Percentiles rank a stretch among this genome's conserved stretches.
Conservation (phyloP, 2,113 vertebrate species). For the Clarias macrocephalus region DNA sequence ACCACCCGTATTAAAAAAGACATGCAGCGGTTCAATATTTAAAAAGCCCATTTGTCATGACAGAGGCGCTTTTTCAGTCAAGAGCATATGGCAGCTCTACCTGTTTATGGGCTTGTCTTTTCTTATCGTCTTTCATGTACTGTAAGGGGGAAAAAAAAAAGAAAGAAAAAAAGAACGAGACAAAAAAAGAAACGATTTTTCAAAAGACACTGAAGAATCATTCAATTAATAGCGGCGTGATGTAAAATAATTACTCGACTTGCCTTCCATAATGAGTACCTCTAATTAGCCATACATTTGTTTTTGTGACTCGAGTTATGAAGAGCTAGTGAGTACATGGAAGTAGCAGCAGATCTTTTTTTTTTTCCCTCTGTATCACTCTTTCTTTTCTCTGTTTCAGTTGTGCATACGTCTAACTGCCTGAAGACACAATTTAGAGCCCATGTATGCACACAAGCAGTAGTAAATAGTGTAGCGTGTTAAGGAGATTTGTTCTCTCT, state of each 20-base stretch:
- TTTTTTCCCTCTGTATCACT: not conserved
- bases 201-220: conserved; percentile 89
- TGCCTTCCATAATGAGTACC: conserved; percentile 96
- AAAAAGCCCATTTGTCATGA: conserved; percentile 75
- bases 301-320: conserved; percentile 93
- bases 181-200: conserved; percentile 60
- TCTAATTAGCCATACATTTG: conserved; percentile 99
- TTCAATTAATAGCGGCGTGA: conserved; percentile 99
- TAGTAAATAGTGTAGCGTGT: conserved; percentile 92
- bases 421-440: conserved; percentile 91
- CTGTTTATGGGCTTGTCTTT: conserved; percentile 64
- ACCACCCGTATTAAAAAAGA: conserved; percentile 71
- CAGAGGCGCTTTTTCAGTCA: conserved; percentile 72
- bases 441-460: conserved; percentile 91
- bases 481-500: conserved; percentile 87
- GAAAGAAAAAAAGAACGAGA: not conserved
- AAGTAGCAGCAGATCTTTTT: conserved; percentile 78
- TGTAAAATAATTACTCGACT: conserved; percentile 96
- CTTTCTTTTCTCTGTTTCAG: conserved; percentile 34
- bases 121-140: conserved; percentile 64
- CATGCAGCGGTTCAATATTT: conserved; percentile 73
- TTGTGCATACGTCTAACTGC: conserved; percentile 78
- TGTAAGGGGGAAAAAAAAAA: conserved; percentile 29
- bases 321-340: conserved; percentile 88
- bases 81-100: conserved; percentile 74